Evolutionary conservation across 2,113 vertebrate genomes (phyloP).

Genomic region (Brachionichthys hirsutus): DNA sequence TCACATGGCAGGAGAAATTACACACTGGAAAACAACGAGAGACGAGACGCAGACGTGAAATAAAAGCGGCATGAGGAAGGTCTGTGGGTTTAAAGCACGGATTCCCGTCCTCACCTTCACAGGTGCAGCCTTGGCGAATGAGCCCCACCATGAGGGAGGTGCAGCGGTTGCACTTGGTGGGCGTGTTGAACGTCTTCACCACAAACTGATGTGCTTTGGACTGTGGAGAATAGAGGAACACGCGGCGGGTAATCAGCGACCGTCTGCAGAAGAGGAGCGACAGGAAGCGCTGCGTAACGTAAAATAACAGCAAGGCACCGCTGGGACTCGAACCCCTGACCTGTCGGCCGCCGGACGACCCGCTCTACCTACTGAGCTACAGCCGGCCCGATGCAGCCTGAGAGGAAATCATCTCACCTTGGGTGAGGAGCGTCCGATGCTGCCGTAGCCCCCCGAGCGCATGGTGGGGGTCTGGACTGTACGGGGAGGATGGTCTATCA

Average conservation of each 20-base stretch:
- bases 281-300: neutral
- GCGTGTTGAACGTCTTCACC: conserved; percentile 91
- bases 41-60: neutral
- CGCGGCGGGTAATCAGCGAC: neutral
- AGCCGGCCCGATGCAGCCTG: no score
- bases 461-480: conserved; percentile 88
- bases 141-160: conserved; percentile 98
- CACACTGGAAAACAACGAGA: conserved; percentile 79
- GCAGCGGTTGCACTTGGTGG: conserved; percentile 97
- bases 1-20: conserved; percentile 97
- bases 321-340: no score
- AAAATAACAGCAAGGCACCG: no score
- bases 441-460: conserved; percentile 84
- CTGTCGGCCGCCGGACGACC: no score
- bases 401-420: conserved; percentile 77
- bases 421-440: conserved; percentile 83
- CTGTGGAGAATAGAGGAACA: conserved; percentile 64
- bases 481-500: conserved; percentile 84
- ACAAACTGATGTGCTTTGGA: conserved; percentile 98
- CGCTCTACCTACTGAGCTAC: no score
- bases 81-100: no score
- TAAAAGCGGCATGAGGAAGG: no score
- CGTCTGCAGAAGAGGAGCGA: neutral
- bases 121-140: conserved; percentile 95
- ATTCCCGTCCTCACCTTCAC: conserved; percentile 86